Conservation (phyloP, 2,888 invertebrate species). For the Lepidocyrtoides sp. region DNA sequence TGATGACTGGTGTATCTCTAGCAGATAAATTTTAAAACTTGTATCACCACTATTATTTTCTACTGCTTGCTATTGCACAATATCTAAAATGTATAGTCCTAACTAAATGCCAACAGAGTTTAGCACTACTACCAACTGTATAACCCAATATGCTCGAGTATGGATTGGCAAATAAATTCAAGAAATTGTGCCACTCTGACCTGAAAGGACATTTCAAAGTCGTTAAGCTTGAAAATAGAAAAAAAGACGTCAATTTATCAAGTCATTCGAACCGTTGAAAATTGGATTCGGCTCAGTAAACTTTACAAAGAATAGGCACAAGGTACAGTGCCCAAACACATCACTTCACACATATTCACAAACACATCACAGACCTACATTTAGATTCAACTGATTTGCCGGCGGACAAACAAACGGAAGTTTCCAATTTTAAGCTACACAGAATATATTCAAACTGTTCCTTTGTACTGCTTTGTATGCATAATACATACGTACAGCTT, state of each 20-base stretch:
- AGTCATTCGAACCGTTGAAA: slow-evolving; percentile 35
- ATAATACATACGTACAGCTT: too few species aligned
- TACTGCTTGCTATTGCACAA: too few species aligned
- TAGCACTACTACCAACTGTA: too few species aligned
- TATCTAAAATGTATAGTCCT: too few species aligned
- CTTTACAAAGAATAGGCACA: background rate
- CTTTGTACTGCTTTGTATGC: background rate
- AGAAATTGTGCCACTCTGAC: background rate
- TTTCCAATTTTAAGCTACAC: background rate
- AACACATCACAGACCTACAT: too few species aligned
- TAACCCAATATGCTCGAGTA: too few species aligned
- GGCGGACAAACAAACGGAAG: background rate
- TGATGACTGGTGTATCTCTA: too few species aligned
- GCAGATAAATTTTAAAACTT: too few species aligned
- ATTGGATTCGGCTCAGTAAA: slow-evolving; percentile 25
- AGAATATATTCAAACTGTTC: background rate
- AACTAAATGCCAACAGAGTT: too few species aligned
- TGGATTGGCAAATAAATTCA: too few species aligned
- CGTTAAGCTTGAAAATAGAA: background rate
- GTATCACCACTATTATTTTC: too few species aligned
- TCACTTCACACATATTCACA: background rate
- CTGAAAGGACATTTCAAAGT: slow-evolving; percentile 30
- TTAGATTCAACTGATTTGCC: background rate
- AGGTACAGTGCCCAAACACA: background rate
- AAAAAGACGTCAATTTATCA: slow-evolving; percentile 40